phyloP scores from a whole-genome alignment of 2,797 vertebrate species.

The Parotocinclus haroldoi region DNA sequence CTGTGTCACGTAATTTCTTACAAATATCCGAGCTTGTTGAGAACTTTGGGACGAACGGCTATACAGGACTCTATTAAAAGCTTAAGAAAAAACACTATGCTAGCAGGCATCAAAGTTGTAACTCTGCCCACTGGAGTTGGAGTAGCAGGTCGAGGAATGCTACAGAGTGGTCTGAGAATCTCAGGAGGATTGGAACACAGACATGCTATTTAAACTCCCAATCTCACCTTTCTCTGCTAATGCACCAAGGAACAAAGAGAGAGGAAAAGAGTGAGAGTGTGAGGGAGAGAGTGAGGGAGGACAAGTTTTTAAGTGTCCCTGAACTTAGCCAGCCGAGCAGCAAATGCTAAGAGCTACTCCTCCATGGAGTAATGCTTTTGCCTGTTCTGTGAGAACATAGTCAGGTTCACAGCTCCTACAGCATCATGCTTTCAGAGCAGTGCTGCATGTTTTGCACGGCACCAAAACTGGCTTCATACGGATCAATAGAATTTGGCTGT shows the following conservation, averaged over 20 bases:
- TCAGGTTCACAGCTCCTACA: conserved; percentile 7
- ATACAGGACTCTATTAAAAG: conserved; percentile 9
- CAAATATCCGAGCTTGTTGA: not conserved
- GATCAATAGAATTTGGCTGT: too few species aligned
- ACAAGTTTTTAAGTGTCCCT: conserved; percentile 34
- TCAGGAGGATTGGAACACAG: conserved; percentile 31
- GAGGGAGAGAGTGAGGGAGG: conserved; percentile 4
- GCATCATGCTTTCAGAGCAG: conserved; percentile 7
- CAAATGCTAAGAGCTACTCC: conserved; percentile 22
- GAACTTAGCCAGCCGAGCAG: conserved; percentile 33
- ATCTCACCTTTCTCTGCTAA: conserved; percentile 40
- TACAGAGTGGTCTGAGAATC: conserved; percentile 29
- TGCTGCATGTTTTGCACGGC: too few species aligned
- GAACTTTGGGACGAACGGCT: not conserved
- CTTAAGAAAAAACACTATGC: not conserved
- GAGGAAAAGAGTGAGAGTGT: not conserved
- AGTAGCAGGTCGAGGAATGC: conserved; percentile 12
- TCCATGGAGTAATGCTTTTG: conserved; percentile 36
- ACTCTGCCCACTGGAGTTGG: conserved; percentile 1
- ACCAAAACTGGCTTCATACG: too few species aligned
- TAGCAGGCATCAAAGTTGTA: conserved; percentile 13
- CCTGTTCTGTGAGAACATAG: conserved; percentile 31
- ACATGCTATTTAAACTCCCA: conserved; percentile 41
- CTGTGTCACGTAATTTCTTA: too few species aligned
- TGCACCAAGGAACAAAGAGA: conserved; percentile 29